Percentiles rank a stretch among this genome's conserved stretches.
Conservation (phyloP, 2,888 invertebrate genomes). For the Apotomis turbidana region DNA sequence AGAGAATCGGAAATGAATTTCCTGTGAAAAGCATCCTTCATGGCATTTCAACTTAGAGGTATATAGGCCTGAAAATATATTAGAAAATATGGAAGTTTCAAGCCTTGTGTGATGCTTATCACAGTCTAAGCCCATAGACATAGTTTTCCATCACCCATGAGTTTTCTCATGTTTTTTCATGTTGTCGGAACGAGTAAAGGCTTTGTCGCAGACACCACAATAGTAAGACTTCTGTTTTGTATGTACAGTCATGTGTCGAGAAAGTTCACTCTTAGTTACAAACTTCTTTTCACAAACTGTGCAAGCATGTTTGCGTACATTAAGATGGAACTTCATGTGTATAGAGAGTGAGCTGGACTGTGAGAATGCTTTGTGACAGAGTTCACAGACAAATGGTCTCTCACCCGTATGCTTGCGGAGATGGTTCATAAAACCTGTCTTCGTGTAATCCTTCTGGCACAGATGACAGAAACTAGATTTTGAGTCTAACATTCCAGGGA, state of each 20-base stretch:
- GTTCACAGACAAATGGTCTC: slow-evolving; percentile 80
- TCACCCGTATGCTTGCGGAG: slow-evolving; percentile 81
- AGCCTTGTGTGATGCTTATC: slow-evolving; percentile 48
- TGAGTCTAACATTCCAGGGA: slow-evolving; percentile 81
- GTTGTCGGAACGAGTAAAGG: slow-evolving; percentile 81
- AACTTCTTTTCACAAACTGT: slow-evolving; percentile 82
- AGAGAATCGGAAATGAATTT: slow-evolving; percentile 76
- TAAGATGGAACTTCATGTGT: slow-evolving; percentile 82
- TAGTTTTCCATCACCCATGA: slow-evolving; percentile 66
- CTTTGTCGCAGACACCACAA: slow-evolving; percentile 81
- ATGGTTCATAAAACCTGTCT: slow-evolving; percentile 82
- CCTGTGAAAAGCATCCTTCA: slow-evolving; percentile 61
- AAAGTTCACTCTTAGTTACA: slow-evolving; percentile 82
- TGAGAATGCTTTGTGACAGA: slow-evolving; percentile 81
- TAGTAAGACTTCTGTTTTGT: slow-evolving; percentile 82
- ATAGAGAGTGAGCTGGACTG: slow-evolving; percentile 81
- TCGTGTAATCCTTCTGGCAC: slow-evolving; percentile 82
- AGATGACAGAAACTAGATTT: slow-evolving; percentile 82
- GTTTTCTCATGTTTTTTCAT: slow-evolving; percentile 84
- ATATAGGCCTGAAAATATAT: slow-evolving; percentile 20
- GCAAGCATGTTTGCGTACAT: slow-evolving; percentile 81
- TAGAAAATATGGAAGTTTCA: slow-evolving; percentile 30
- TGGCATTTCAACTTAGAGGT: slow-evolving; percentile 20
- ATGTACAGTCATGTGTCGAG: slow-evolving; percentile 83
- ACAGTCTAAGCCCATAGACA: slow-evolving; percentile 44